These are phyloP conservation scores for Drosophila sechellia DNA, from an alignment of 1,140 invertebrate genomes.

Conservation along the genomic window DNA sequence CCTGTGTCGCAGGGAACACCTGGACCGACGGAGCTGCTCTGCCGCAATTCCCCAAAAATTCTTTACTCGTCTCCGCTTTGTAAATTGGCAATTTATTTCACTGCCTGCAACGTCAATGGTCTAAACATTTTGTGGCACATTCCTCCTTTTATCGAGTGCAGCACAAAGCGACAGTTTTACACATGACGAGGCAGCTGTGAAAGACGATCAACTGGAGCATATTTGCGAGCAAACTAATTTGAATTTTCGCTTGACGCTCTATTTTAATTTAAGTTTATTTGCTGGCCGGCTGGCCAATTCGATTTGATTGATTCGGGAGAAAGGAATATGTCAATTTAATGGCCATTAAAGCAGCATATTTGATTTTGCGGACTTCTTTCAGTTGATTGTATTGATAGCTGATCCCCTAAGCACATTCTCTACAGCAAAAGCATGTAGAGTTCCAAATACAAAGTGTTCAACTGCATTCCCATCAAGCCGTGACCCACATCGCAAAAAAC, in stretches of 20 bases:
- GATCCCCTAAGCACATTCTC: too few relatives aligned
- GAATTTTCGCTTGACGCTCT: conserved; percentile 25
- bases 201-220: conserved; percentile 19
- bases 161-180: conserved; percentile 53
- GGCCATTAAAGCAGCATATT: conserved; percentile 14
- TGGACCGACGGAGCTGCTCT: conserved; percentile 51
- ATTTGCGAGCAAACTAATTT: conserved; percentile 50
- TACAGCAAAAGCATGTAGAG: too few relatives aligned
- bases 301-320: conserved; percentile 15
- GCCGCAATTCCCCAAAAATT: conserved; percentile 48
- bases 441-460: too few relatives aligned
- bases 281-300: conserved; percentile 27
- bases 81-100: conserved; percentile 78
- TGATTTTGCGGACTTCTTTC: conserved; percentile 11
- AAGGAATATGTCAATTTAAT: conserved; percentile 19
- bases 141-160: conserved; percentile 49
- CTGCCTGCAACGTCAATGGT: conserved; percentile 54
- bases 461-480: too few relatives aligned
- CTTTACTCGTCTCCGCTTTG: conserved; percentile 42
- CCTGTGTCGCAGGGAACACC: conserved; percentile 46
- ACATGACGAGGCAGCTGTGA: conserved; percentile 49
- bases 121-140: conserved; percentile 60
- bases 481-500: too few relatives aligned
- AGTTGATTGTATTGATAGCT: not conserved
- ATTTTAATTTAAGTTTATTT: conserved; percentile 53